Conservation (phyloP, 2,113 vertebrate species). For the Anser brachyrhynchus region DNA sequence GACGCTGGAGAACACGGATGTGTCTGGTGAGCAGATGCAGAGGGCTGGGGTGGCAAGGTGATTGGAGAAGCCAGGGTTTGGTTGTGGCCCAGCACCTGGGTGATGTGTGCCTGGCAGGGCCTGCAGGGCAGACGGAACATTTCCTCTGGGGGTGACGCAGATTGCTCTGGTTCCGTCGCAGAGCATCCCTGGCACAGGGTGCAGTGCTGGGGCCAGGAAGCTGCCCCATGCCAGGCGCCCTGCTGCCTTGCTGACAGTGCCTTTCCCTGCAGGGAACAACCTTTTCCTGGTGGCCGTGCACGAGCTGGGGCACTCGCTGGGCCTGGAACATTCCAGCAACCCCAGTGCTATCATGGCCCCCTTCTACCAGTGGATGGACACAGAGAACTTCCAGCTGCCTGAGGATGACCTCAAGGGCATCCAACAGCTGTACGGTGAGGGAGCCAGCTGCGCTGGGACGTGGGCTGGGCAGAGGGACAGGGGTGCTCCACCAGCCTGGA, state of each 20-base stretch:
- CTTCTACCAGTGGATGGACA: slow-evolving; percentile 95
- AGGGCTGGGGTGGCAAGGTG: neutral
- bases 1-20: slow-evolving; percentile 87
- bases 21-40: slow-evolving; percentile 79
- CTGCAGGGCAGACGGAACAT: neutral
- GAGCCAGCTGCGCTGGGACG: neutral
- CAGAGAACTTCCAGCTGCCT: slow-evolving; percentile 88
- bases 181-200: neutral
- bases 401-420: slow-evolving; percentile 92
- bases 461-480: neutral
- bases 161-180: neutral
- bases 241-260: neutral
- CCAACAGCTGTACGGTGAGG: slow-evolving; percentile 92
- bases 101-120: neutral
- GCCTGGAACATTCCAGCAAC: slow-evolving; percentile 94
- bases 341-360: slow-evolving; percentile 93
- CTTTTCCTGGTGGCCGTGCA: slow-evolving; percentile 95
- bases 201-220: neutral
- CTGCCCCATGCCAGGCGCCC: rapidly evolving
- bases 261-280: slow-evolving; percentile 82
- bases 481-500: neutral
- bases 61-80: neutral
- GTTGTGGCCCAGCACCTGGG: neutral
- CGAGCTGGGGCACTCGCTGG: slow-evolving; percentile 92
- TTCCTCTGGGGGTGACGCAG: neutral